phyloP scores from a whole-genome alignment of 2,888 invertebrate species.

The Andrena flavipes region DNA sequence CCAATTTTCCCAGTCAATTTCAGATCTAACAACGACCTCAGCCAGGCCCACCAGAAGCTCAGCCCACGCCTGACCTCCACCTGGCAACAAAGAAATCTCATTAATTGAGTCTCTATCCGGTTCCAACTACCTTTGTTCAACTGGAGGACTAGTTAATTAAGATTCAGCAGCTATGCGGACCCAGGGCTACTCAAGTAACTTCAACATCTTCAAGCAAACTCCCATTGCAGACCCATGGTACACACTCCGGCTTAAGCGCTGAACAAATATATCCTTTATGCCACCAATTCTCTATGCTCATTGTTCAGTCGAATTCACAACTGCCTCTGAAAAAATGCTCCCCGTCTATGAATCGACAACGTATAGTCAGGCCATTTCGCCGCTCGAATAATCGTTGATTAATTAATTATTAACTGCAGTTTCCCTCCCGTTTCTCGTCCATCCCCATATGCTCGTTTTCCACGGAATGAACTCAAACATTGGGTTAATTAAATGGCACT shows the following conservation, averaged over 20 bases:
- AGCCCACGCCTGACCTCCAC: background rate
- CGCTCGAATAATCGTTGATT: background rate
- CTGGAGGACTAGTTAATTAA: background rate
- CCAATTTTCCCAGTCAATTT: background rate
- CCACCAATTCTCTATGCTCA: background rate
- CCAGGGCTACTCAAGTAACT: background rate
- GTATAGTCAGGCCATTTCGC: background rate
- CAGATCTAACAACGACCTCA: background rate
- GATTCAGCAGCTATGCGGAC: background rate
- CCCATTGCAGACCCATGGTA: background rate
- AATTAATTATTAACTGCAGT: slow-evolving; percentile 10
- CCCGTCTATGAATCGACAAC: background rate
- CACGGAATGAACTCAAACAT: slow-evolving; percentile 22
- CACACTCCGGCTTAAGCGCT: background rate
- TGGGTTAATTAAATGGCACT: slow-evolving; percentile 17
- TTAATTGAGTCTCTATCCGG: background rate
- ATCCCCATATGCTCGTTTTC: background rate
- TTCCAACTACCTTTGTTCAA: no score
- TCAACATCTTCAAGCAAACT: background rate
- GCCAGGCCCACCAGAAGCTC: background rate
- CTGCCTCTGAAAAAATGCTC: background rate
- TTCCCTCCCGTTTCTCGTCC: no score
- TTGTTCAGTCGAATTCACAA: background rate
- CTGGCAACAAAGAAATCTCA: background rate
- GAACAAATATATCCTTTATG: background rate